Conservation (phyloP, 2,797 vertebrate genomes). For the Petrocephalus sullivani region DNA sequence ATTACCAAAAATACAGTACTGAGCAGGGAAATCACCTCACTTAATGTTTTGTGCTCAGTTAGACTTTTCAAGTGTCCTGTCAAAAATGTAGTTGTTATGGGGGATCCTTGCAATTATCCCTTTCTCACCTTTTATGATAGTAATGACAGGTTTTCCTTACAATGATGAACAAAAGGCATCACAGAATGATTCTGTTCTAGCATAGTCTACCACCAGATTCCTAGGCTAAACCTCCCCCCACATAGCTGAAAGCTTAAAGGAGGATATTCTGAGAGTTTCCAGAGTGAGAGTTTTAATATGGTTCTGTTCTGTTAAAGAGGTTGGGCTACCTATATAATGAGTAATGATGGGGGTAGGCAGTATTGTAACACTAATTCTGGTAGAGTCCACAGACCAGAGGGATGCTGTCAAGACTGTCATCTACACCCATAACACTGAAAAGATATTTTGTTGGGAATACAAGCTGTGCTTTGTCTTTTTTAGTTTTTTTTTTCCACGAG, state of each 20-base stretch:
- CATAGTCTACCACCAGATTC: neutral
- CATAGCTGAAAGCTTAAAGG: neutral
- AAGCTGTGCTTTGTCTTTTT: conserved; percentile 7
- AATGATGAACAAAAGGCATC: neutral
- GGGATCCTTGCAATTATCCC: neutral
- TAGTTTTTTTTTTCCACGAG: conserved; percentile 19
- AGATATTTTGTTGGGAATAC: neutral
- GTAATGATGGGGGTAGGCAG: neutral
- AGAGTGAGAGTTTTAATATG: neutral
- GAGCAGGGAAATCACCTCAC: neutral
- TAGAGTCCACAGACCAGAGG: neutral
- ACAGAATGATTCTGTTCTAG: neutral
- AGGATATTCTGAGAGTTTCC: neutral
- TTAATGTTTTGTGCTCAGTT: neutral
- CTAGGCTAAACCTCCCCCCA: neutral
- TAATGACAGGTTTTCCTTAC: neutral
- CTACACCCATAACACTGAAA: neutral
- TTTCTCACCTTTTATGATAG: neutral
- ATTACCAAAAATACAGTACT: conserved; percentile 44
- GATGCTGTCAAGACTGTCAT: neutral
- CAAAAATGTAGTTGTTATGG: neutral
- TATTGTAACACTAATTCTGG: neutral
- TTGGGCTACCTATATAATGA: neutral
- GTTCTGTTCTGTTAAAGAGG: neutral
- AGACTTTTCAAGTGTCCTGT: neutral